Evolutionary conservation across 2,797 vertebrate species (phyloP), one percentile per base, ranked within the genome.

Genomic region (Antennarius maculatus): DNA sequence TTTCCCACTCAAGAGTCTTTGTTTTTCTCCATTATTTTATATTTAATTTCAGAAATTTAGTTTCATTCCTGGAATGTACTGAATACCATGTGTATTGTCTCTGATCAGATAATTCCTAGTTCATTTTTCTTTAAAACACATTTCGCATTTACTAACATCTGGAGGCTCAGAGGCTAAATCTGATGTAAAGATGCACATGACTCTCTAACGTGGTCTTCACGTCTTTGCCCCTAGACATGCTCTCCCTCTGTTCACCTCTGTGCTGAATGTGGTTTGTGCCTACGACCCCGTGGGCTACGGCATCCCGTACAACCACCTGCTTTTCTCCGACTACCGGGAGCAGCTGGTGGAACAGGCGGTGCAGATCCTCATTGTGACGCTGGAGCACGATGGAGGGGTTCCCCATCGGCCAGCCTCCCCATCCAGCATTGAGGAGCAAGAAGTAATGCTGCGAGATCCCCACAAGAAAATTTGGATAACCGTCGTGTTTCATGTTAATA

Each of bases 261-360:
- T 99, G 71, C 92, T 99, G 77, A 99, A 99, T 1, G 91, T 98
- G 1, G 96, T 99, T 79, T 98, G 96, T 55, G 97, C 97, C 66
- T 99, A 99, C 1, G 98, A 99, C 84, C 98, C 98, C 0, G 96
- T 99, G 91, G 98, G 98, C 71, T 99, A 98, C 0, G 98, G 98
- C 65, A 97, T 99, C 79, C 98, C 97, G 1, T 99, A 99, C 92
- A 99, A 99, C 80, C 98, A 99, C 88, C 92, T 99, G 86, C 94
- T 99, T 9, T 99, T 99, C 90, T 95, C 96, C 0, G 98, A 99
- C 92, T 97, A 96, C 85, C 95, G 97, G 0, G 98, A 98, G 87
- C 97, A 97, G 1, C 91, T 99, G 84, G 98, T 99, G 83, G 97
- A 99, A 90, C 96, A 96, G 84, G 97, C 98, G 0, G 94, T 96